Evolutionary conservation across 2,797 vertebrate genomes (phyloP).

Genomic region (Tragopan temminckii): DNA sequence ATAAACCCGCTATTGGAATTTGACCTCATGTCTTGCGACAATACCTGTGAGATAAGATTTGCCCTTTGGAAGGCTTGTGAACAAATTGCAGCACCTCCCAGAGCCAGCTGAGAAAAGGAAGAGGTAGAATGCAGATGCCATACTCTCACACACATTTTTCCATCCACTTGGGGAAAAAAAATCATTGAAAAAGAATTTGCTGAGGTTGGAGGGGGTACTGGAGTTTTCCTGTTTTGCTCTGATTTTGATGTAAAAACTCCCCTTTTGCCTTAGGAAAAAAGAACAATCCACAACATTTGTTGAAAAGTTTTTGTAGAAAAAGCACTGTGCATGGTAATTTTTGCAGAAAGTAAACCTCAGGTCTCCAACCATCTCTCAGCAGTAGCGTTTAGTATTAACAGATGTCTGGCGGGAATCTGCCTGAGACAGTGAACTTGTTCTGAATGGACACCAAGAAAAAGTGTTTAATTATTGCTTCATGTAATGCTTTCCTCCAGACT

Average conservation of each 20-base stretch:
- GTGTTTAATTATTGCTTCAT: not conserved
- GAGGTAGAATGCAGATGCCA: conserved; percentile 31
- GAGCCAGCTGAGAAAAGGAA: conserved; percentile 42
- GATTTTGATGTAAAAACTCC: not conserved
- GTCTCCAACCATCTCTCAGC: not conserved
- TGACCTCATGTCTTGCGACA: conserved; percentile 39
- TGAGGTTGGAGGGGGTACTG: not conserved
- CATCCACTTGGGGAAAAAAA: not conserved
- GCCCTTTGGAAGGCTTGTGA: conserved; percentile 10
- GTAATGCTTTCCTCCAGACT: not conserved
- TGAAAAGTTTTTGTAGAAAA: conserved; percentile 14
- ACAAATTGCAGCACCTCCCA: conserved; percentile 3
- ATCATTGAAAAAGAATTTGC: conserved; percentile 14
- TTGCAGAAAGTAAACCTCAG: conserved; percentile 17
- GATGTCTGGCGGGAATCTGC: conserved; percentile 19
- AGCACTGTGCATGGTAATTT: not conserved
- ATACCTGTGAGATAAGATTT: conserved; percentile 52
- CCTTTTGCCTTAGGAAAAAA: not conserved
- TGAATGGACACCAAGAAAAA: not conserved
- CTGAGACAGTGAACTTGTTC: conserved; percentile 7
- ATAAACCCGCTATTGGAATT: not conserved
- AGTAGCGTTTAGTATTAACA: conserved; percentile 38
- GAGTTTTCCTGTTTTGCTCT: conserved; percentile 21
- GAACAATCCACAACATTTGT: not conserved
- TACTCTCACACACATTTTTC: conserved; percentile 21